phyloP scores from a whole-genome alignment of 2,113 vertebrate species.

The Perca flavescens region DNA sequence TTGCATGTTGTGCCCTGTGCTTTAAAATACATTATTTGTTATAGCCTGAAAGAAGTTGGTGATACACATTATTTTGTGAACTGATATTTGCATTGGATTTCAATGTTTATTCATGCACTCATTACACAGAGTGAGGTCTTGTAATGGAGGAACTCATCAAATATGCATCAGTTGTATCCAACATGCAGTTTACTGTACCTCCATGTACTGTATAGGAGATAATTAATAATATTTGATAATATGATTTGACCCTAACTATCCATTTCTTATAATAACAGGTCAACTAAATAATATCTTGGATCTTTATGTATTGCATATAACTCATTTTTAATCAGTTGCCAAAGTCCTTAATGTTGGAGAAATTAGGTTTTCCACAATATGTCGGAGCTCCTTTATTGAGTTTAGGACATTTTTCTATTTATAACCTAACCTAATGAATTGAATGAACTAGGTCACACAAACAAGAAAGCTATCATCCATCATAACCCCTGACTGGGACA shows the following conservation, averaged over 20 bases:
- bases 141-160: slow-evolving; percentile 46
- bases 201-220: slow-evolving; percentile 15
- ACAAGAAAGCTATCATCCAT: slow-evolving; percentile 13
- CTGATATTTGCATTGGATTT: slow-evolving; percentile 34
- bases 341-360: slow-evolving; percentile 5
- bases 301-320: slow-evolving; percentile 14
- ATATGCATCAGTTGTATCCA: slow-evolving; percentile 50
- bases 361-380: background rate
- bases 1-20: slow-evolving; percentile 22
- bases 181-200: slow-evolving; percentile 19
- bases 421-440: slow-evolving; percentile 14
- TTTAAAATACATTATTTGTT: slow-evolving; percentile 8
- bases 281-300: slow-evolving; percentile 7
- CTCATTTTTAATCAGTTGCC: slow-evolving; percentile 8
- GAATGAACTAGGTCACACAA: slow-evolving; percentile 6
- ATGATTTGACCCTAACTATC: slow-evolving; percentile 11
- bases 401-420: slow-evolving; percentile 11
- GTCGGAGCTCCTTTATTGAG: background rate
- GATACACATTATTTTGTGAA: slow-evolving; percentile 22
- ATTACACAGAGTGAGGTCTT: slow-evolving; percentile 25
- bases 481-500: background rate
- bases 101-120: slow-evolving; percentile 44
- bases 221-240: slow-evolving; percentile 31
- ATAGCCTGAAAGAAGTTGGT: slow-evolving; percentile 27
- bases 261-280: background rate